phyloP scores from a whole-genome alignment of 2,797 vertebrate species.

The Ctenopoma kingsleyae region DNA sequence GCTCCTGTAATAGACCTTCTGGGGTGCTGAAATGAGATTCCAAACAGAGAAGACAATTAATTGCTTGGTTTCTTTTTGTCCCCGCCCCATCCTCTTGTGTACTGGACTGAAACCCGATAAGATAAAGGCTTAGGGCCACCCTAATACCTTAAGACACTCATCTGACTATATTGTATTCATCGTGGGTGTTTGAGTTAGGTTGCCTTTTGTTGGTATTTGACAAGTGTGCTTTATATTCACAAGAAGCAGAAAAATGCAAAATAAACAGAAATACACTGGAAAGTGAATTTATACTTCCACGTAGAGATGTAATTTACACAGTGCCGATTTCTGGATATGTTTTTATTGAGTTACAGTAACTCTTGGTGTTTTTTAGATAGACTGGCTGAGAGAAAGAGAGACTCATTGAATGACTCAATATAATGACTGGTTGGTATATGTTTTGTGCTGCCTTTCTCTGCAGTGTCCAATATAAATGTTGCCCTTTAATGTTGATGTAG shows the following conservation, averaged over 20 bases:
- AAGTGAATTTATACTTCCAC: neutral
- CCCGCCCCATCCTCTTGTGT: constrained; percentile 71
- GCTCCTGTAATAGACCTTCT: constrained; percentile 87
- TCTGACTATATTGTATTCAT: constrained; percentile 61
- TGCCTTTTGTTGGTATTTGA: constrained; percentile 24
- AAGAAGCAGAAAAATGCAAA: neutral
- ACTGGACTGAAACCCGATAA: constrained; percentile 82
- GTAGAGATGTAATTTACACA: neutral
- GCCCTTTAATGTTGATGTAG: constrained; percentile 37
- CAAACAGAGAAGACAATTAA: constrained; percentile 87
- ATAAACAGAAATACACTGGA: neutral
- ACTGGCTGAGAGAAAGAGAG: neutral
- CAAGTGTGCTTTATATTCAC: constrained; percentile 7
- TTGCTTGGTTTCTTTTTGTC: constrained; percentile 85
- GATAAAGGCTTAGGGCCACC: constrained; percentile 79
- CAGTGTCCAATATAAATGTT: constrained; percentile 21
- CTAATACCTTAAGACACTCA: constrained; percentile 73
- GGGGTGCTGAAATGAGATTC: constrained; percentile 86
- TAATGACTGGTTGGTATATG: constrained; percentile 10
- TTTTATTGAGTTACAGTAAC: neutral
- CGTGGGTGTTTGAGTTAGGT: constrained; percentile 50
- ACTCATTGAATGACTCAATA: neutral
- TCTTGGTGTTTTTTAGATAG: constrained; percentile 3
- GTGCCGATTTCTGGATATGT: constrained; percentile 7
- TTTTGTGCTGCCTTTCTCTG: constrained; percentile 30